Evolutionary conservation across 2,888 invertebrate genomes (phyloP).

Genomic region (Apotomis capreana): DNA sequence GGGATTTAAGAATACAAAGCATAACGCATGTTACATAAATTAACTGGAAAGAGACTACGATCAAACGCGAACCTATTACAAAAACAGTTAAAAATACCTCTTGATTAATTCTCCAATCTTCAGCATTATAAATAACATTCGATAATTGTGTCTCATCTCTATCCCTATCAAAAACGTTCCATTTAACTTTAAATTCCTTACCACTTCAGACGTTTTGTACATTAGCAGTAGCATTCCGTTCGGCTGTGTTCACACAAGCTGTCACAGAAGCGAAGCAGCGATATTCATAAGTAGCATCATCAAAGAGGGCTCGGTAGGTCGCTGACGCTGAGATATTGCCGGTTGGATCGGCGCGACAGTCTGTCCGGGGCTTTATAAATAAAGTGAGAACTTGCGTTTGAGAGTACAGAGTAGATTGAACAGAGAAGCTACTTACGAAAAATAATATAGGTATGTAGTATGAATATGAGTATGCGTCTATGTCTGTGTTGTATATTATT

Average conservation of each 20-base stretch:
- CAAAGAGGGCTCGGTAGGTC: slow-evolving; percentile 70
- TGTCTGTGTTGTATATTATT: no score
- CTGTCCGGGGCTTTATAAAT: slow-evolving; percentile 73
- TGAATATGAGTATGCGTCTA: no score
- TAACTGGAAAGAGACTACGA: not conserved
- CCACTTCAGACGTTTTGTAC: not conserved
- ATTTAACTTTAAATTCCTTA: not conserved
- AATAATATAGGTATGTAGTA: no score
- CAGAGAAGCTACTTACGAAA: not conserved
- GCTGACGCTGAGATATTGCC: slow-evolving; percentile 78
- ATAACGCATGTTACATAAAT: not conserved
- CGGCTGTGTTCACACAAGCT: slow-evolving; percentile 52
- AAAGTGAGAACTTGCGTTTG: slow-evolving; percentile 70
- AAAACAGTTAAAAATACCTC: slow-evolving; percentile 43
- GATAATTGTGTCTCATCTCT: slow-evolving; percentile 45
- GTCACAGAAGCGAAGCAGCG: slow-evolving; percentile 60
- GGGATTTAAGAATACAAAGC: slow-evolving; percentile 3
- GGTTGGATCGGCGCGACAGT: slow-evolving; percentile 74
- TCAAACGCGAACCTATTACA: slow-evolving; percentile 10
- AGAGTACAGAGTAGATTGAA: slow-evolving; percentile 46
- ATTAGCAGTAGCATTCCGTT: slow-evolving; percentile 48
- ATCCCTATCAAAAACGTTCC: not conserved
- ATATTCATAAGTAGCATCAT: slow-evolving; percentile 78
- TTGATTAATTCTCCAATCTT: slow-evolving; percentile 48
- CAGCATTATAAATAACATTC: slow-evolving; percentile 31